Evolutionary conservation across 1,140 invertebrate species (phyloP).

Genomic region (Chelonus insularis): DNA sequence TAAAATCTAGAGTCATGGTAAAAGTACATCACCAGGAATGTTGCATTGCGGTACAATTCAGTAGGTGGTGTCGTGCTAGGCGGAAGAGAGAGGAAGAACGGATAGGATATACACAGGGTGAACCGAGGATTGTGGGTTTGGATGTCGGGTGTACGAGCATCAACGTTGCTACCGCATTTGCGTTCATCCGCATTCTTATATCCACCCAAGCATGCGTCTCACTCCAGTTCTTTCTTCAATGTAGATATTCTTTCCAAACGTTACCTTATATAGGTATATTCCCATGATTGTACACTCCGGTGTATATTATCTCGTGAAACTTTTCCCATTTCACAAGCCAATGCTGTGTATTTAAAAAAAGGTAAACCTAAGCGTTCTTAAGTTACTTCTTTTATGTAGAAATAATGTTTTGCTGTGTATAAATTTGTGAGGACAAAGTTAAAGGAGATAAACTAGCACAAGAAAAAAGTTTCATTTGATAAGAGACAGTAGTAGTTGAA

Average conservation of each 20-base stretch:
- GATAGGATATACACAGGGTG: background rate
- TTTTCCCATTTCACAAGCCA: constrained; percentile 8
- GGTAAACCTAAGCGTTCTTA: background rate
- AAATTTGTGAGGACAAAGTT: background rate
- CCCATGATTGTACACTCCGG: background rate
- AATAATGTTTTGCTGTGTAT: background rate
- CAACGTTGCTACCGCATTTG: background rate
- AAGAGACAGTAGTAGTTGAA: no score
- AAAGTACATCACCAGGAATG: constrained; percentile 15
- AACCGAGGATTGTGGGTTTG: background rate
- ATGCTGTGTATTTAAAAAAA: constrained; percentile 8
- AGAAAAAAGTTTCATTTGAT: no score
- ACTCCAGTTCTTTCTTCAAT: background rate
- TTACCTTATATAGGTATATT: background rate
- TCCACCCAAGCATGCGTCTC: background rate
- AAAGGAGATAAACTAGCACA: no score
- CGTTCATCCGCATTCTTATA: constrained; percentile 7
- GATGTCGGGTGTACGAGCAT: constrained; percentile 1
- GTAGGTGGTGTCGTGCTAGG: constrained; percentile 8
- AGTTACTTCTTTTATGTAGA: background rate
- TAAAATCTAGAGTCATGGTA: constrained; percentile 17
- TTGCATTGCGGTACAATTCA: constrained; percentile 11
- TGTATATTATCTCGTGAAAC: background rate
- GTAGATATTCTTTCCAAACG: background rate
- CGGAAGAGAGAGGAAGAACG: background rate